Conservation (phyloP, 2,888 invertebrate genomes). For the Pollenia griseotomentosa region DNA sequence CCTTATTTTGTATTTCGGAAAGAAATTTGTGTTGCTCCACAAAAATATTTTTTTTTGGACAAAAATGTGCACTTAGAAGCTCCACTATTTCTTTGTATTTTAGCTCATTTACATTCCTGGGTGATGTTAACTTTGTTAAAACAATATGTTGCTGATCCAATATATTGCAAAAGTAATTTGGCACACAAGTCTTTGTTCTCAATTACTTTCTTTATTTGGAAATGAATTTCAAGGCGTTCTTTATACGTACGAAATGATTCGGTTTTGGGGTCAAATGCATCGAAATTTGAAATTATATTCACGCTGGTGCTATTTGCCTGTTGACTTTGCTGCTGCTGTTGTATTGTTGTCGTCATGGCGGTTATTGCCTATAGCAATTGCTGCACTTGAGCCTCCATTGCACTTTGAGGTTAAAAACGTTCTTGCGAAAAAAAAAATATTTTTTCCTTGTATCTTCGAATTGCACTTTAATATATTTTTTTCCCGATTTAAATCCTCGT, state of each 20-base stretch:
- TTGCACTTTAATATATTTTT: too few relatives aligned
- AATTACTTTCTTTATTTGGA: conserved; percentile 6
- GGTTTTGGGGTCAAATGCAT: conserved; percentile 47
- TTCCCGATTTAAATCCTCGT: too few relatives aligned
- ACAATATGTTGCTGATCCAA: conserved; percentile 46
- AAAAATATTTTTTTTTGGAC: conserved; percentile 42
- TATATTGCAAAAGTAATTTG: conserved; percentile 54
- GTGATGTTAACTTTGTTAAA: conserved; percentile 42
- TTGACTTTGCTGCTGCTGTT: conserved; percentile 38
- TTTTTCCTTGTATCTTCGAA: too few relatives aligned
- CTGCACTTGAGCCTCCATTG: conserved; percentile 11
- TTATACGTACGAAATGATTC: conserved; percentile 36
- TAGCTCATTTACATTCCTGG: conserved; percentile 42
- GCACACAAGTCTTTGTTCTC: conserved; percentile 49
- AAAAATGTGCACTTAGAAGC: conserved; percentile 49
- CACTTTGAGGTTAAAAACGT: too few relatives aligned
- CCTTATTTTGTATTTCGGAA: conserved; percentile 40
- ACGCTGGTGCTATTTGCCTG: conserved; percentile 28
- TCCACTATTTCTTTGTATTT: conserved; percentile 49
- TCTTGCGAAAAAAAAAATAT: too few relatives aligned
- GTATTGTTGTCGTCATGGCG: conserved; percentile 33
- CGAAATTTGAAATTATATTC: conserved; percentile 39
- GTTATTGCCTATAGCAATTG: conserved; percentile 40
- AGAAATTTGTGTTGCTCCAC: conserved; percentile 55
- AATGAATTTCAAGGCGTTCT: conserved; percentile 21